These are phyloP conservation scores for Okamejei kenojei DNA, from an alignment of 2,797 vertebrate genomes.

Conservation along the genomic window DNA sequence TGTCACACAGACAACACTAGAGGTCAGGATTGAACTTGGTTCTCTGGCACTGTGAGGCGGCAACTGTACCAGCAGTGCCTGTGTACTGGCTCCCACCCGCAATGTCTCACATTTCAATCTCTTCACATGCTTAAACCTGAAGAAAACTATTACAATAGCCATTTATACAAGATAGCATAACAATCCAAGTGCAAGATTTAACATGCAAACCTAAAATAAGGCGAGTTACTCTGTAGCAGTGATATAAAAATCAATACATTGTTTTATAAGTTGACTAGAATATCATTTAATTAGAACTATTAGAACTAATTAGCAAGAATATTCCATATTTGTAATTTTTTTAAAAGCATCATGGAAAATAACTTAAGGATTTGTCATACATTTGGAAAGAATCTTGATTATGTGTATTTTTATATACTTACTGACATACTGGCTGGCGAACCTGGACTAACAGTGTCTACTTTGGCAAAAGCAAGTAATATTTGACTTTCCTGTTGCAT, in stretches of 20 bases:
- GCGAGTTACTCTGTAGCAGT: background rate
- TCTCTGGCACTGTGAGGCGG: too few relatives aligned
- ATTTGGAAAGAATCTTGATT: background rate
- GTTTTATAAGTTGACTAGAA: background rate
- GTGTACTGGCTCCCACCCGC: background rate
- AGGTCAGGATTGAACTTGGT: too few relatives aligned
- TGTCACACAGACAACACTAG: too few relatives aligned
- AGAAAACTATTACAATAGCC: background rate
- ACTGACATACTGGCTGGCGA: slow-evolving; percentile 80
- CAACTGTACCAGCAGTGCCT: background rate
- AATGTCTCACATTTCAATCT: background rate
- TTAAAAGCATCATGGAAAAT: background rate
- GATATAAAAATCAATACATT: background rate
- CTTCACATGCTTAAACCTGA: background rate
- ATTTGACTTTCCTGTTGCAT: slow-evolving; percentile 51
- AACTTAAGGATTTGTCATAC: background rate
- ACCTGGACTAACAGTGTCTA: slow-evolving; percentile 70
- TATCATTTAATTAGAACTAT: background rate
- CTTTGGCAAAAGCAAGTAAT: slow-evolving; percentile 68
- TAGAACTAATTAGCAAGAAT: background rate
- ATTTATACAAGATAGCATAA: background rate
- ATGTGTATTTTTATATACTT: slow-evolving; percentile 43
- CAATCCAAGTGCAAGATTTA: background rate
- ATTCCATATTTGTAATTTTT: background rate
- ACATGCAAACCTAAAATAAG: background rate